Conservation (phyloP, 2,113 vertebrate genomes). For the Erinaceus europaeus region DNA sequence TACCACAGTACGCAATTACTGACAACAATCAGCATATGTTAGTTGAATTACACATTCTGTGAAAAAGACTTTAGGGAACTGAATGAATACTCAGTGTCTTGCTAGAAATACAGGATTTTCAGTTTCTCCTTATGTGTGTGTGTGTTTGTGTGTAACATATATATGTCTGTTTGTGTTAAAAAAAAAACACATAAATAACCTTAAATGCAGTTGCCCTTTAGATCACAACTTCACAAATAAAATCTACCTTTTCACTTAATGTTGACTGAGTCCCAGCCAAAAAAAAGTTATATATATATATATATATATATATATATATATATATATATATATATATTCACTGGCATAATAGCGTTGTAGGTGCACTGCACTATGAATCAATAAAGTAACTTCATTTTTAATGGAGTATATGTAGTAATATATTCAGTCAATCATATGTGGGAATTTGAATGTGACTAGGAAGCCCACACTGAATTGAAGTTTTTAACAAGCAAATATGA, state of each 20-base stretch:
- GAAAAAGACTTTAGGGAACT: not conserved
- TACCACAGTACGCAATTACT: slow-evolving; percentile 30
- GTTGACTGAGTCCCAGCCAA: slow-evolving; percentile 38
- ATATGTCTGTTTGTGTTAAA: too few species aligned
- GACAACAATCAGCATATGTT: slow-evolving; percentile 30
- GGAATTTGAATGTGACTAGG: not conserved
- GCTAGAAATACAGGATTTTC: not conserved
- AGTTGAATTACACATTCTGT: slow-evolving; percentile 42
- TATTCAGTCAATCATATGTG: not conserved
- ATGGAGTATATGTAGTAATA: not conserved
- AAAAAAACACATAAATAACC: slow-evolving; percentile 8
- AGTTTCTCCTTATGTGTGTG: not conserved
- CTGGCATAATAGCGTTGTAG: not conserved
- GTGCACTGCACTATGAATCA: slow-evolving; percentile 7
- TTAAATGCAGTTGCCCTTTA: not conserved
- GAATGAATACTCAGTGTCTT: slow-evolving; percentile 2
- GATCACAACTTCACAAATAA: not conserved
- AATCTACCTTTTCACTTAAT: slow-evolving; percentile 32
- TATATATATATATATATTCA: not conserved
- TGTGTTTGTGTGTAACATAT: too few species aligned
- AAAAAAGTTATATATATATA: slow-evolving; percentile 1
- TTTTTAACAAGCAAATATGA: not conserved
- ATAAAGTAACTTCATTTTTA: not conserved
- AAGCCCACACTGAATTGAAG: not conserved
- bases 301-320: too few species aligned